Evolutionary conservation across 2,113 vertebrate species (phyloP).

Genomic region (Zosterops japonicus): DNA sequence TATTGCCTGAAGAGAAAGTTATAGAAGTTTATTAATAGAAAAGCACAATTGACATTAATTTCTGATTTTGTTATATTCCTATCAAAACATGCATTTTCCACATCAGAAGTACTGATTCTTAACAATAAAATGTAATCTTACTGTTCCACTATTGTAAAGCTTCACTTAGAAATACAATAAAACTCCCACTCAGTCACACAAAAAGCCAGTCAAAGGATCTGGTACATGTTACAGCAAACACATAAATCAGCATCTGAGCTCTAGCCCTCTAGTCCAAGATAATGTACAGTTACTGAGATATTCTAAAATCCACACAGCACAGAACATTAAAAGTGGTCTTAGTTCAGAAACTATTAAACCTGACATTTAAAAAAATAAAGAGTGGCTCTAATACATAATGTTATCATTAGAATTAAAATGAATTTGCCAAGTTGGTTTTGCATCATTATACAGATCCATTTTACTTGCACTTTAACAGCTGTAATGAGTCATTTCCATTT

Average conservation of each 20-base stretch:
- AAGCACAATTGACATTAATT: neutral
- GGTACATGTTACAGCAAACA: neutral
- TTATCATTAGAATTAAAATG: conserved; percentile 59
- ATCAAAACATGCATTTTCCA: neutral
- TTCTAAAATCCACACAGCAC: conserved; percentile 19
- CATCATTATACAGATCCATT: conserved; percentile 50
- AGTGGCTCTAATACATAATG: conserved; percentile 8
- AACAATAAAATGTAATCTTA: neutral
- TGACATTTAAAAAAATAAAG: conserved; percentile 37
- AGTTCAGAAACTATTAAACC: conserved; percentile 8
- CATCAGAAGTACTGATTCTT: neutral
- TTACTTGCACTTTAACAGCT: conserved; percentile 44
- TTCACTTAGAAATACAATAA: neutral
- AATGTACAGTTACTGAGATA: neutral
- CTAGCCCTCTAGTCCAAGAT: neutral
- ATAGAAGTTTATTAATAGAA: neutral
- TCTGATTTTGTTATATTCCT: neutral
- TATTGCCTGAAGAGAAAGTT: neutral
- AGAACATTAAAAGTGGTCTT: neutral
- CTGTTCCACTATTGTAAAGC: neutral
- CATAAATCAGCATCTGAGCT: neutral
- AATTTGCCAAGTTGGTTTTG: conserved; percentile 52
- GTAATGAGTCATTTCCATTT: conserved; percentile 62
- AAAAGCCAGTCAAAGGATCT: neutral
- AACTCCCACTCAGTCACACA: neutral